Conservation (phyloP, 2,113 vertebrate genomes). For the Chrysochloris asiatica region DNA sequence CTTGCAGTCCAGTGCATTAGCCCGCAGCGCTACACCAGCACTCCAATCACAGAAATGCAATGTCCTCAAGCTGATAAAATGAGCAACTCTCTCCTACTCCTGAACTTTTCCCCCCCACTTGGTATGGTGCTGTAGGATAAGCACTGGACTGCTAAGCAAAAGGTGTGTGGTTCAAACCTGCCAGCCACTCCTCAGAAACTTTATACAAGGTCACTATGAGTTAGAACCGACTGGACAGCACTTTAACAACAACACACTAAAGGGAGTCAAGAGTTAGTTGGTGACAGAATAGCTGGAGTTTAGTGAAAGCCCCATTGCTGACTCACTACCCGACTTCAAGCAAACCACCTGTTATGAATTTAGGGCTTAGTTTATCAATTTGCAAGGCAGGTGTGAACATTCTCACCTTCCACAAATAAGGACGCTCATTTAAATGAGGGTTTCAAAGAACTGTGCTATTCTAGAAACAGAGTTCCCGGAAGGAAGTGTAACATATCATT, state of each 20-base stretch:
- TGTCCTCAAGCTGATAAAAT: constrained; percentile 45
- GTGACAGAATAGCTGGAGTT: constrained; percentile 19
- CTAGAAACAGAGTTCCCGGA: constrained; percentile 57
- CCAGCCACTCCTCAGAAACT: too few relatives aligned
- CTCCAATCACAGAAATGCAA: too few relatives aligned
- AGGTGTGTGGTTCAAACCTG: too few relatives aligned
- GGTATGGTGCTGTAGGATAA: too few relatives aligned
- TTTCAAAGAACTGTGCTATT: constrained; percentile 80
- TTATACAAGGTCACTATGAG: too few relatives aligned
- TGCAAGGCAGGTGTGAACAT: constrained; percentile 76
- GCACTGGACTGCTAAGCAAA: too few relatives aligned
- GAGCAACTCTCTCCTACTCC: background rate
- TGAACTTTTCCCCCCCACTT: background rate
- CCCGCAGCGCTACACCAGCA: too few relatives aligned
- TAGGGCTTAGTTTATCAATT: constrained; percentile 71
- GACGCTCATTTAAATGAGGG: constrained; percentile 69
- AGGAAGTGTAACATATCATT: constrained; percentile 67
- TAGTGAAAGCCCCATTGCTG: constrained; percentile 18
- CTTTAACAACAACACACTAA: too few relatives aligned
- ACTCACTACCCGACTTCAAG: constrained; percentile 71
- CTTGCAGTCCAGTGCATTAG: too few relatives aligned
- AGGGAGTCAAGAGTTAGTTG: background rate
- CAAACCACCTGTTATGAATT: constrained; percentile 76
- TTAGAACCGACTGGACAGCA: too few relatives aligned
- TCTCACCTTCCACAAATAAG: constrained; percentile 75